These are phyloP conservation scores for Drosophila leontia DNA, from an alignment of 1,140 invertebrate species.

Conservation along the genomic window DNA sequence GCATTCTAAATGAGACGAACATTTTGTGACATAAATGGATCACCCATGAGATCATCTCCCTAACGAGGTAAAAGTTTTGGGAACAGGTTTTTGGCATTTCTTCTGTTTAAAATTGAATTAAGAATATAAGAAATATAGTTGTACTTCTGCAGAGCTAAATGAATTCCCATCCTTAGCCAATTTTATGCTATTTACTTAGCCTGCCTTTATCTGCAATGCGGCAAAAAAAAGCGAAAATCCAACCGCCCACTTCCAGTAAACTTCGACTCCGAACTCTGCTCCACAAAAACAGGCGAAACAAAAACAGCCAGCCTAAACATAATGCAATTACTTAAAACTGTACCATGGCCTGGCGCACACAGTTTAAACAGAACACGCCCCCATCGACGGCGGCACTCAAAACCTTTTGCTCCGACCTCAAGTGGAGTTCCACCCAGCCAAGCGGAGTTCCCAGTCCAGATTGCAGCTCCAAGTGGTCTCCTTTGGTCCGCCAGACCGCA, in stretches of 20 bases:
- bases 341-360: constrained; percentile 73
- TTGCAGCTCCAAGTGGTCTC: constrained; percentile 12
- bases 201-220: constrained; percentile 39
- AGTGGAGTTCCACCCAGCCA: constrained; percentile 3
- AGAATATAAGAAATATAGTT: neutral
- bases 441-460: constrained; percentile 1
- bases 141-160: neutral
- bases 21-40: constrained; percentile 48
- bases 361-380: constrained; percentile 77
- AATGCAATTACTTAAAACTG: constrained; percentile 84
- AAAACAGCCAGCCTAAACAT: constrained; percentile 68
- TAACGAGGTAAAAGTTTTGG: constrained; percentile 27
- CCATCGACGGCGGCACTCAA: constrained; percentile 59
- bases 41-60: constrained; percentile 32
- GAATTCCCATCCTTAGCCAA: neutral
- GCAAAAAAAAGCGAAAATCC: constrained; percentile 46
- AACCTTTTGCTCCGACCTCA: constrained; percentile 56
- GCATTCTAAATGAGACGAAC: constrained; percentile 26
- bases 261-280: constrained; percentile 65
- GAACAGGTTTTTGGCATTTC: neutral
- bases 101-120: neutral
- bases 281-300: constrained; percentile 48
- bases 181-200: constrained; percentile 63
- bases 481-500: constrained; percentile 31
- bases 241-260: constrained; percentile 67